phyloP scores from a whole-genome alignment of 2,888 invertebrate genomes.

The Beris chalybata region DNA sequence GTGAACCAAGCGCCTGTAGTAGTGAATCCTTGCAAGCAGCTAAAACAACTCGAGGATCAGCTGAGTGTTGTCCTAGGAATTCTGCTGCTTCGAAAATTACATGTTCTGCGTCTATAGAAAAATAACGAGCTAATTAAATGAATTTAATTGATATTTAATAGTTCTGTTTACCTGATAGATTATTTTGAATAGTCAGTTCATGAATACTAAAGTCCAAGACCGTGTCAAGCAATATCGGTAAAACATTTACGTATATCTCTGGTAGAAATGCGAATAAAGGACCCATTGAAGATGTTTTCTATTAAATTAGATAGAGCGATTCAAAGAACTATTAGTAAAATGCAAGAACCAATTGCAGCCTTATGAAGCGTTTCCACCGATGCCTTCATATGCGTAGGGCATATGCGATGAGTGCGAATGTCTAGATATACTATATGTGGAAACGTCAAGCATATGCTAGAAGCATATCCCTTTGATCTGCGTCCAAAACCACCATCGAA shows the following conservation, averaged over 20 bases:
- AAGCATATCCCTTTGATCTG: too few species aligned
- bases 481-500: too few species aligned
- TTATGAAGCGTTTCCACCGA: too few species aligned
- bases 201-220: constrained; percentile 56
- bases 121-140: not conserved
- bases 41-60: constrained; percentile 72
- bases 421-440: too few species aligned
- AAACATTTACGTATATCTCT: constrained; percentile 66
- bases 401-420: too few species aligned
- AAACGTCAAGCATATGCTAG: too few species aligned
- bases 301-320: constrained; percentile 28
- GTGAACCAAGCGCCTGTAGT: constrained; percentile 74
- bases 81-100: constrained; percentile 67
- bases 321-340: too few species aligned
- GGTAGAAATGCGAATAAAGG: constrained; percentile 68
- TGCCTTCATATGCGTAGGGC: too few species aligned
- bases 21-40: constrained; percentile 76
- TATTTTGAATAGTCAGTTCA: constrained; percentile 51
- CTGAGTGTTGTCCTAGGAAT: constrained; percentile 75
- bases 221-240: constrained; percentile 53
- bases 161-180: constrained; percentile 43
- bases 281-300: constrained; percentile 60
- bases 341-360: not conserved
- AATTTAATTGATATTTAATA: not conserved
- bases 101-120: constrained; percentile 61